These are phyloP conservation scores for Trematocara stigmaticum DNA, from an alignment of 2,113 vertebrate genomes.

Conservation along the genomic window DNA sequence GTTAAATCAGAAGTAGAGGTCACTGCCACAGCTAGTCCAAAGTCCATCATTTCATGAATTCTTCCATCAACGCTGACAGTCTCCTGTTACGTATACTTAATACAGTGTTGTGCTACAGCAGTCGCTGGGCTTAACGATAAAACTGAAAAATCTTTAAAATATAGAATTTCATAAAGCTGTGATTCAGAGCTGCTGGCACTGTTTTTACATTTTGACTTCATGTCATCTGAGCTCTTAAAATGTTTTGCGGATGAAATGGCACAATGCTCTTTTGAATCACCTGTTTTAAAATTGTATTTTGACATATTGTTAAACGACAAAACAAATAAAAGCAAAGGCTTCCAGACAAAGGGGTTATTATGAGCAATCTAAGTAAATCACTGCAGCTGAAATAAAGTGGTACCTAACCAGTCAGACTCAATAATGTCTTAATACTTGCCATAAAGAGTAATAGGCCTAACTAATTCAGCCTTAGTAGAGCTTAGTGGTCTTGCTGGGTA, in stretches of 20 bases:
- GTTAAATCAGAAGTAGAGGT: background rate
- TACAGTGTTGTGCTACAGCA: background rate
- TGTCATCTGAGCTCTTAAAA: background rate
- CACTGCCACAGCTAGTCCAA: background rate
- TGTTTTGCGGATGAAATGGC: background rate
- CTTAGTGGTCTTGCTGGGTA: slow-evolving; percentile 53
- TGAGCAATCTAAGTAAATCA: background rate
- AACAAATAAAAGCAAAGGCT: background rate
- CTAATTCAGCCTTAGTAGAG: slow-evolving; percentile 58
- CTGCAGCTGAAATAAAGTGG: background rate
- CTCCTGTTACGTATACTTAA: background rate
- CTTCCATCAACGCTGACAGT: background rate
- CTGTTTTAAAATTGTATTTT: background rate
- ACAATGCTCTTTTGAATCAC: background rate
- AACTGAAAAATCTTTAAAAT: background rate
- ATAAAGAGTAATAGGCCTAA: slow-evolving; percentile 60
- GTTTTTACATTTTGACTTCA: background rate
- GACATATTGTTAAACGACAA: background rate
- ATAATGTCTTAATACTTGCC: slow-evolving; percentile 55
- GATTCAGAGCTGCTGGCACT: background rate
- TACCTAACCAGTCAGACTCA: slow-evolving; percentile 26
- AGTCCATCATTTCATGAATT: background rate
- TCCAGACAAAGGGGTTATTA: background rate
- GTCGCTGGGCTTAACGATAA: background rate
- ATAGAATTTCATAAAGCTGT: background rate